These are phyloP conservation scores for Bombus difficillimus DNA, from an alignment of 1,140 invertebrate species.

Conservation along the genomic window DNA sequence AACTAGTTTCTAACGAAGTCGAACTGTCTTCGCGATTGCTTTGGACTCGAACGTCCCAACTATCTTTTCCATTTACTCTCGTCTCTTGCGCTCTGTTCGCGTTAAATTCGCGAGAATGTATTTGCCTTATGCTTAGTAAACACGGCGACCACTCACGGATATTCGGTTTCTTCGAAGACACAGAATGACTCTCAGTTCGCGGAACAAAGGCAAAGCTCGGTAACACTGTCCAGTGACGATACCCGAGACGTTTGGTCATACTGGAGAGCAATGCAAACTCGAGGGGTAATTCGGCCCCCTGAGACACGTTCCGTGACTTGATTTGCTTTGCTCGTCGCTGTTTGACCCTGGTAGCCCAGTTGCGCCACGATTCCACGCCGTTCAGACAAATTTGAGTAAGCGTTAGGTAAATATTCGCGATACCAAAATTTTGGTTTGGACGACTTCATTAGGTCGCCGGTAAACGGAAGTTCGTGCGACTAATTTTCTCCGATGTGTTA, in stretches of 20 bases:
- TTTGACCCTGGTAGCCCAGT: too few relatives aligned
- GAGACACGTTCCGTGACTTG: not conserved
- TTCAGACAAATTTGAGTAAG: not conserved
- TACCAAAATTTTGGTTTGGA: not conserved
- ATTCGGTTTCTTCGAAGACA: not conserved
- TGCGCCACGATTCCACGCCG: not conserved
- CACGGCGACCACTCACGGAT: not conserved
- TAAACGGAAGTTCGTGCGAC: conserved; percentile 13
- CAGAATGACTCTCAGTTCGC: not conserved
- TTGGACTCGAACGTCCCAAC: not conserved
- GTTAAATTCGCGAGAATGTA: not conserved
- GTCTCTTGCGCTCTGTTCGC: too few relatives aligned
- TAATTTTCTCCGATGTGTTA: not conserved
- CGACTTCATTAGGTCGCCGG: not conserved
- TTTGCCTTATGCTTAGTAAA: not conserved
- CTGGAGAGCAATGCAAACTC: conserved; percentile 2
- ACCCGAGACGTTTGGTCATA: not conserved
- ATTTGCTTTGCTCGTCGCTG: not conserved
- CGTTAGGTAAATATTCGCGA: not conserved
- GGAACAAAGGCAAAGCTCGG: not conserved
- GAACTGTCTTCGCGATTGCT: too few relatives aligned
- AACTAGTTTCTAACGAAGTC: not conserved
- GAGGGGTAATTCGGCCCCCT: not conserved
- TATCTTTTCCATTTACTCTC: not conserved
- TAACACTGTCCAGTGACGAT: not conserved